A percentile compares a stretch with the other conserved stretches of the same genome.
Evolutionary conservation across 2,113 vertebrate genomes (phyloP).

Genomic region (Leptocoma aspasia): DNA sequence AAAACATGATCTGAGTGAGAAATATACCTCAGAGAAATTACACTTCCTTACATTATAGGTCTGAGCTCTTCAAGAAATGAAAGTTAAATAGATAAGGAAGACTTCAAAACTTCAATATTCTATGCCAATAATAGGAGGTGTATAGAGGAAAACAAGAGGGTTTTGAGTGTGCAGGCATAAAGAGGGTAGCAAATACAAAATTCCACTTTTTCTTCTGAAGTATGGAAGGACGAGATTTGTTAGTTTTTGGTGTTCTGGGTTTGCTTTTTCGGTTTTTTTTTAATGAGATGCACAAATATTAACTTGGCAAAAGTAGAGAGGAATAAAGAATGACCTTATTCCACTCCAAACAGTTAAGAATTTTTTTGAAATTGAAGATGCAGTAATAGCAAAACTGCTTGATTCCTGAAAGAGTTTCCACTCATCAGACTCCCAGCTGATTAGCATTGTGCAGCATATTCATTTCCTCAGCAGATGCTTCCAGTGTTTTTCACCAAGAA

Average conservation of each 20-base stretch:
- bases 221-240: neutral
- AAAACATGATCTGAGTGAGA: neutral
- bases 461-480: slow-evolving; percentile 46
- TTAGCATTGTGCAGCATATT: neutral
- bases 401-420: neutral
- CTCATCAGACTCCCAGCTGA: slow-evolving; percentile 19
- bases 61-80: neutral
- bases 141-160: neutral
- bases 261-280: neutral
- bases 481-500: neutral
- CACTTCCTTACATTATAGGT: neutral
- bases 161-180: neutral
- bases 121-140: neutral
- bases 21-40: neutral
- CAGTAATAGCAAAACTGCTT: neutral
- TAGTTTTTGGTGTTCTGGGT: neutral
- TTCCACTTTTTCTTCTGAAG: neutral
- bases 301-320: neutral
- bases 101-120: neutral
- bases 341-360: neutral
- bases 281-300: neutral
- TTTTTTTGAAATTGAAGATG: neutral
- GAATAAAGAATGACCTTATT: neutral
- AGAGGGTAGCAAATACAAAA: neutral
- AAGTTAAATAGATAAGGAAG: neutral